Conservation (phyloP, 1,140 invertebrate genomes). For the Rhynchophorus ferrugineus region DNA sequence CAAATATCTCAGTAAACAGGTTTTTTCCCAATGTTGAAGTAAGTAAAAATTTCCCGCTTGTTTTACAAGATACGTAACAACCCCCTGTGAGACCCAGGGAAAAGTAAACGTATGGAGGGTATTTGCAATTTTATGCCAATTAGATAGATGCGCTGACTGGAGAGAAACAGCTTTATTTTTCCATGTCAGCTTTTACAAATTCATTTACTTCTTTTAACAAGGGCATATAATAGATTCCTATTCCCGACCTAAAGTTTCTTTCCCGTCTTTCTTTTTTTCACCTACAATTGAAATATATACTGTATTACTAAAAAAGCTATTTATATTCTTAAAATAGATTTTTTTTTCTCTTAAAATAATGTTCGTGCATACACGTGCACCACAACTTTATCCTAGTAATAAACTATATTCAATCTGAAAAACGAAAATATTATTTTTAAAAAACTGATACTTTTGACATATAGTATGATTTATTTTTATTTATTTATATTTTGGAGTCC, state of each 20-base stretch:
- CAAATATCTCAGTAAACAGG: conserved; percentile 8
- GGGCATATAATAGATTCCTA: neutral
- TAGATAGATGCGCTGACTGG: conserved; percentile 17
- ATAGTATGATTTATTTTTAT: too few species aligned
- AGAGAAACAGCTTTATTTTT: conserved; percentile 14
- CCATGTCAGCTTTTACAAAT: neutral
- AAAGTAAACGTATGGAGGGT: conserved; percentile 17
- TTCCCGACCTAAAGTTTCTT: neutral
- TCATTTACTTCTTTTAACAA: conserved; percentile 4
- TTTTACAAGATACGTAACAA: conserved; percentile 12
- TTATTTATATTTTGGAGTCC: too few species aligned
- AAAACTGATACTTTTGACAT: too few species aligned
- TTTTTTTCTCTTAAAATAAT: too few species aligned
- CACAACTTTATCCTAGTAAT: too few species aligned
- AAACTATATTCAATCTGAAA: too few species aligned
- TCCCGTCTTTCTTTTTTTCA: too few species aligned
- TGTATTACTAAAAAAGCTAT: too few species aligned
- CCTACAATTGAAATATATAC: too few species aligned
- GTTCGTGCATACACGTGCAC: too few species aligned
- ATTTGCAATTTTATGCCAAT: conserved; percentile 21
- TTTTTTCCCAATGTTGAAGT: conserved; percentile 4
- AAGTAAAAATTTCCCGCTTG: conserved; percentile 15
- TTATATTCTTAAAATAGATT: too few species aligned
- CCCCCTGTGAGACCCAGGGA: conserved; percentile 11
- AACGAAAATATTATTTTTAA: too few species aligned